Base-by-base conservation (phyloP, 2,797 vertebrate species). In the Parambassis ranga region DNA sequence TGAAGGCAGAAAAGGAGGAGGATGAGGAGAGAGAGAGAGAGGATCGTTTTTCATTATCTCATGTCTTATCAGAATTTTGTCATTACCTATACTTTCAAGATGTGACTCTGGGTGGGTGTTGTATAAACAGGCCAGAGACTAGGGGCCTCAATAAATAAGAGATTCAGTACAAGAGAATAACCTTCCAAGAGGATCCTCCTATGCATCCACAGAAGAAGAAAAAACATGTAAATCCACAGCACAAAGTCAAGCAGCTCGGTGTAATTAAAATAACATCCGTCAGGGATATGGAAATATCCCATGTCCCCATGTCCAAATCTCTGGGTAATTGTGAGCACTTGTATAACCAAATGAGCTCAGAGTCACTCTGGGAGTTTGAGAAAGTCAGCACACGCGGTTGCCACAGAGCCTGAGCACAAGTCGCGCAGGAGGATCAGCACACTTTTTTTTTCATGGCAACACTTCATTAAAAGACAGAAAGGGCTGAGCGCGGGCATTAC, bases 331-430 rank as follows among this genome's bases (percentile, higher is more conserved):
- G 85, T 76, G 77, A 87, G 87, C 82, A 83, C 88, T 88, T 87
- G 88, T 86, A 77, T 77, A 88, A 90, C 87, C 87, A 90, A 87
- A 88, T 85, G 88, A 90, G 88, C 87, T 87, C 87, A 85, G 87
- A 87, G 82, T 75, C 88, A 83, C 88, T 70, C 15, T 1, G 87
- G 87, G 88, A 88, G 86, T 83, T 66, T 51, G 87, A 90, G 79
- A 82, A 88, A 87, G 89, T 87, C 86, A 87, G 75, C 72, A 64
- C 74, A 66, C 15, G 13, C 15, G 13, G 81, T 57, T 74, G 69
- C 82, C 71, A 77, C 72, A 37, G 53, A 79, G 71, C 60, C 31
- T 8, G 49, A 53, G 64, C 33, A 52, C 52, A 19, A 79, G 83
- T 75, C 71, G 48, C 48, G 28, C 64, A 64, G 69, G 61, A 68